Conservation (phyloP, 1,140 invertebrate genomes). For the Sitophilus oryzae region DNA sequence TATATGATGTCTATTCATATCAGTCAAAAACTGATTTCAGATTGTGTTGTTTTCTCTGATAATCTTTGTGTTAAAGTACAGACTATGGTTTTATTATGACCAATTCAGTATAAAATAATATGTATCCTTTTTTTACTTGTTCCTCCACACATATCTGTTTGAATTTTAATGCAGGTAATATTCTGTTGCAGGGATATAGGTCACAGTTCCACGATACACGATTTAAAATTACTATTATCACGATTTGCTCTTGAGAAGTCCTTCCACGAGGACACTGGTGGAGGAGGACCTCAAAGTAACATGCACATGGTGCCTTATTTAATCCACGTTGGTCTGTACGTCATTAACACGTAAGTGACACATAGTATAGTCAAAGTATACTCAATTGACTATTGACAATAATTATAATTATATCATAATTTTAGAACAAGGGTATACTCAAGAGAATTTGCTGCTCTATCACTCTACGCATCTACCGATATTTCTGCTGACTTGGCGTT, state of each 20-base stretch:
- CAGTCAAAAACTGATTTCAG: too few species aligned
- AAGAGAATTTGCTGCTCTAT: conserved; percentile 67
- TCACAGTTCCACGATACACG: conserved; percentile 84
- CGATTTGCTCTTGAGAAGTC: conserved; percentile 90
- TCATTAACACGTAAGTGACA: conserved; percentile 80
- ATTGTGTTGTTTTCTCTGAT: too few species aligned
- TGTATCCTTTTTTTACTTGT: background rate
- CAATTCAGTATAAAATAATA: too few species aligned
- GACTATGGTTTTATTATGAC: too few species aligned
- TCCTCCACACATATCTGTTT: background rate
- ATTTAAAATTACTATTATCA: conserved; percentile 84
- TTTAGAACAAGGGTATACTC: conserved; percentile 66
- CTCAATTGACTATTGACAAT: conserved; percentile 3
- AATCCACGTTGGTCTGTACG: conserved; percentile 91
- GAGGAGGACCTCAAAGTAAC: conserved; percentile 94
- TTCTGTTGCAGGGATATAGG: conserved; percentile 71
- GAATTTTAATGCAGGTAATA: conserved; percentile 6
- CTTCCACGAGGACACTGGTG: conserved; percentile 95
- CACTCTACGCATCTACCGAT: conserved; percentile 54
- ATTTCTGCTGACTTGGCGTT: conserved; percentile 75
- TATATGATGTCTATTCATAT: too few species aligned
- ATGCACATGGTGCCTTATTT: conserved; percentile 94
- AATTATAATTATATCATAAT: conserved; percentile 7
- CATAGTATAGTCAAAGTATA: too few species aligned
- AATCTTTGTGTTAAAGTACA: too few species aligned